Evolutionary conservation across 2,888 invertebrate species (phyloP), one percentile per base, ranked within the genome.

Genomic region (Perithous albicinctus): DNA sequence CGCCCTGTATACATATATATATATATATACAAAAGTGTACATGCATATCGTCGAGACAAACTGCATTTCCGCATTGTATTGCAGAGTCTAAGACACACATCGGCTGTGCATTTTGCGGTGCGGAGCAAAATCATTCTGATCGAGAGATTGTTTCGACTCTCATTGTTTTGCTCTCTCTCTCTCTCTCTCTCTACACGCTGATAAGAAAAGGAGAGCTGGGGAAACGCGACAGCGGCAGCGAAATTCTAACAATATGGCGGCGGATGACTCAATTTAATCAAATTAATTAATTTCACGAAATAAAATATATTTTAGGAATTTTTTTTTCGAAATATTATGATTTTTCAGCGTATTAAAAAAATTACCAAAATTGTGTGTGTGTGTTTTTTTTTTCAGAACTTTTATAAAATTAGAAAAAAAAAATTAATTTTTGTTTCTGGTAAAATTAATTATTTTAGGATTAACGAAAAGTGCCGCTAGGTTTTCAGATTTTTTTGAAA

Each of bases 261-360:
- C 78, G 82, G 78, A 82, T 82, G 82, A 78, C 70, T 59, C 70
- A 70, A 78, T 82, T 81, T n/a, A n/a, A 69, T 46, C 64, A 10
- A 23, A 54, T 26, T 6, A 4, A 54, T 51, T 23, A 23, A 10
- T 23, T 51, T 51, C n/a, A n/a, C 41, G 41, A 12, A 12, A 41
- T 41, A 38, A 2, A 8, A 1, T 2, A 2, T n/a, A n/a, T n/a
- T n/a, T n/a, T n/a, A n/a, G n/a, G n/a, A n/a, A n/a, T n/a, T n/a
- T n/a, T n/a, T n/a, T n/a, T n/a, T n/a, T n/a, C n/a, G n/a, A n/a
- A n/a, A n/a, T n/a, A n/a, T n/a, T n/a, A n/a, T n/a, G n/a, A n/a
- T n/a, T n/a, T n/a, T n/a, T n/a, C n/a, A n/a, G n/a, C n/a, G n/a
- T n/a, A n/a, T n/a, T n/a, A n/a, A n/a, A n/a, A n/a, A n/a, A n/a